phyloP scores from a whole-genome alignment of 2,888 invertebrate species.

The Stenolophus ochropezus region DNA sequence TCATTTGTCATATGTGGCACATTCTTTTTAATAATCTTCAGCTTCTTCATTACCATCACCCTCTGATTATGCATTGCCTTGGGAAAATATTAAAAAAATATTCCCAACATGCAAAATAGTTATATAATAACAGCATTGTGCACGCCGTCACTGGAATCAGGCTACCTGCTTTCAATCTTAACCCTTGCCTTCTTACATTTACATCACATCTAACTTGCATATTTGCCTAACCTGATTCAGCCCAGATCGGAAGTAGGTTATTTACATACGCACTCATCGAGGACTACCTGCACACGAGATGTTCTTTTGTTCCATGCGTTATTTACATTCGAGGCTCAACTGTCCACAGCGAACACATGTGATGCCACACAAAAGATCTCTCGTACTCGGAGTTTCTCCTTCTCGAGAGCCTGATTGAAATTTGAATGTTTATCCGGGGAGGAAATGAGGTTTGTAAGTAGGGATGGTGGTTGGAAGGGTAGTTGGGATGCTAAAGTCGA shows the following conservation, averaged over 20 bases:
- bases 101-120: no score
- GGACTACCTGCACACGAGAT: slow-evolving; percentile 14
- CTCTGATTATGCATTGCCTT: no score
- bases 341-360: neutral
- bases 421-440: slow-evolving; percentile 8
- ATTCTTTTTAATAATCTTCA: no score
- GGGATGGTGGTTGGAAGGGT: slow-evolving; percentile 1
- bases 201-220: slow-evolving; percentile 30
- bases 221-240: slow-evolving; percentile 44
- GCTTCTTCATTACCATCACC: no score
- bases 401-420: neutral
- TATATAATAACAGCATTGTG: no score
- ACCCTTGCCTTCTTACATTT: slow-evolving; percentile 27
- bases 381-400: slow-evolving; percentile 22
- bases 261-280: slow-evolving; percentile 37
- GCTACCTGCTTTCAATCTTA: slow-evolving; percentile 16
- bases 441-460: slow-evolving; percentile 18
- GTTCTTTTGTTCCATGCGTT: slow-evolving; percentile 17
- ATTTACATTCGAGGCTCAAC: slow-evolving; percentile 22
- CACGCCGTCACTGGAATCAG: neutral
- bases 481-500: slow-evolving; percentile 30
- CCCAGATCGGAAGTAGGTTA: slow-evolving; percentile 41
- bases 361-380: slow-evolving; percentile 34
- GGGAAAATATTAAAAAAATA: no score
- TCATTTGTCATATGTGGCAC: no score